Conservation (phyloP, 1,140 invertebrate genomes). For the Nebria ingens region DNA sequence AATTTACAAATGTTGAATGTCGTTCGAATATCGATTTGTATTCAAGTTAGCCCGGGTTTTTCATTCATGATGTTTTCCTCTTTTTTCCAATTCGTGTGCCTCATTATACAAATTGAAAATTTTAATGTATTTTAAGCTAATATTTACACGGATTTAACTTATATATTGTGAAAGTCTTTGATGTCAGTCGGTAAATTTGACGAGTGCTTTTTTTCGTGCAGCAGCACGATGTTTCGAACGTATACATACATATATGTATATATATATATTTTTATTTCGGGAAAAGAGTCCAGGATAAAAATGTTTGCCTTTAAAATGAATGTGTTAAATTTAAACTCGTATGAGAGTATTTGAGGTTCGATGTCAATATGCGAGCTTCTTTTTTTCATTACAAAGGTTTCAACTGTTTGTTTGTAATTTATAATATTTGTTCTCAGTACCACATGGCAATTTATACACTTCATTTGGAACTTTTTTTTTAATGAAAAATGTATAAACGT, state of each 20-base stretch:
- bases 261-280: too few species aligned
- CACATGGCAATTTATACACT: too few species aligned
- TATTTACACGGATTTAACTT: conserved; percentile 9
- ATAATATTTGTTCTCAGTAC: too few species aligned
- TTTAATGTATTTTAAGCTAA: conserved; percentile 8
- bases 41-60: not conserved
- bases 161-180: conserved; percentile 3
- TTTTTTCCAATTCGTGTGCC: not conserved
- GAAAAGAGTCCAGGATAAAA: not conserved
- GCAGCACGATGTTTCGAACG: not conserved
- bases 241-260: not conserved
- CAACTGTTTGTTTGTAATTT: too few species aligned
- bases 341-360: too few species aligned
- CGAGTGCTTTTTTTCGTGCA: not conserved
- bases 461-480: too few species aligned
- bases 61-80: too few species aligned
- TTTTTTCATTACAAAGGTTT: too few species aligned
- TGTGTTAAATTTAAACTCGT: not conserved
- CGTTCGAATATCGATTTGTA: too few species aligned
- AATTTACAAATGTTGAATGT: too few species aligned
- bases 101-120: conserved; percentile 6
- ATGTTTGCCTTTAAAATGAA: not conserved
- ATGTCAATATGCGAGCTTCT: too few species aligned
- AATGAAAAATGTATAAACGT: too few species aligned
- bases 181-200: not conserved